phyloP scores from a whole-genome alignment of 2,888 invertebrate species.

The Drosophila mimetica region DNA sequence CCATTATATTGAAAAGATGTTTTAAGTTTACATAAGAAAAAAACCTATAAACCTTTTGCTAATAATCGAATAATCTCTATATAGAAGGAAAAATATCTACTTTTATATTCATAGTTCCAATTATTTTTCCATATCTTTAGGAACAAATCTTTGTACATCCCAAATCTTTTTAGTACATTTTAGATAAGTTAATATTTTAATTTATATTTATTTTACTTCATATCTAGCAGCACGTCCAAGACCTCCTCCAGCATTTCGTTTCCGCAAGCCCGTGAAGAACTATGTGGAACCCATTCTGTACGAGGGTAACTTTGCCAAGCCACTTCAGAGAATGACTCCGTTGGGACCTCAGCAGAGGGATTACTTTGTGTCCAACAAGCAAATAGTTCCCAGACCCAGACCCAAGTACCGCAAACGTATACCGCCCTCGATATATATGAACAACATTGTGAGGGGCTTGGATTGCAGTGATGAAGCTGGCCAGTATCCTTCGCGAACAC shows the following conservation, averaged over 20 bases:
- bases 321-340: constrained; percentile 48
- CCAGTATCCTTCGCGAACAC: background rate
- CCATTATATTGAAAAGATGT: too few species aligned
- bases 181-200: too few species aligned
- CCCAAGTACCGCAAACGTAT: constrained; percentile 52
- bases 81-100: too few species aligned
- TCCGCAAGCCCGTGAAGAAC: constrained; percentile 64
- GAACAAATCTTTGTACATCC: too few species aligned
- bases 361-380: constrained; percentile 64
- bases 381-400: constrained; percentile 63
- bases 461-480: constrained; percentile 60
- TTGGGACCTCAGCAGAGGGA: constrained; percentile 43
- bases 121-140: too few species aligned
- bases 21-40: too few species aligned
- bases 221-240: constrained; percentile 20
- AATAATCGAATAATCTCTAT: too few species aligned
- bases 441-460: constrained; percentile 66
- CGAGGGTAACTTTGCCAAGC: constrained; percentile 62
- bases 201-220: background rate
- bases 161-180: too few species aligned
- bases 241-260: constrained; percentile 8
- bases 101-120: too few species aligned
- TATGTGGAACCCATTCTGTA: constrained; percentile 70
- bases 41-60: too few species aligned
- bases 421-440: constrained; percentile 69